Conservation (phyloP, 2,797 vertebrate genomes). For the Enteromius thamalakanensis region DNA sequence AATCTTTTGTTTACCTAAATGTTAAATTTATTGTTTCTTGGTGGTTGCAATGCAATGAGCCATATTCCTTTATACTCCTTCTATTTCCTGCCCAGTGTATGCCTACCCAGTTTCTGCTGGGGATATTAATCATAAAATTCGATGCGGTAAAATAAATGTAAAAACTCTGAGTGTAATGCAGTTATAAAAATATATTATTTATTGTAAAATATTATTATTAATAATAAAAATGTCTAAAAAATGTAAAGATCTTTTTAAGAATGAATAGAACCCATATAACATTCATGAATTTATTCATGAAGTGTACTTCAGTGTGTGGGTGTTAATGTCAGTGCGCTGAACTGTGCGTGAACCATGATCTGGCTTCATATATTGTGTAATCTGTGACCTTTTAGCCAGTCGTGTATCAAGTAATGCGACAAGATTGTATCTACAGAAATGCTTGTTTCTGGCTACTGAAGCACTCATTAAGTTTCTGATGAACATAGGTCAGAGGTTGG, state of each 20-base stretch:
- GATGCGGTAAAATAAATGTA: background rate
- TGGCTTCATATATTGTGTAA: background rate
- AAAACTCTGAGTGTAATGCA: background rate
- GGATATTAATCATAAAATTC: background rate
- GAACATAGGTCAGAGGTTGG: constrained; percentile 22
- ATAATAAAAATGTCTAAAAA: background rate
- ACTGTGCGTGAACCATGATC: background rate
- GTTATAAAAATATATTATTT: background rate
- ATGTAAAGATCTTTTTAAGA: background rate
- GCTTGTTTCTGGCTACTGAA: background rate
- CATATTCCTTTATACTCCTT: background rate
- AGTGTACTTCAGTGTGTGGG: background rate
- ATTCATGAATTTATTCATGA: background rate
- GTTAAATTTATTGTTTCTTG: background rate
- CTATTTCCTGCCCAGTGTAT: background rate
- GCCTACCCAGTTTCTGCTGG: background rate
- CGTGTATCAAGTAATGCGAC: constrained; percentile 15
- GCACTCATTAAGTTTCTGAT: background rate
- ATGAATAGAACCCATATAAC: background rate
- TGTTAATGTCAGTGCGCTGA: background rate
- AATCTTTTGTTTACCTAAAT: background rate
- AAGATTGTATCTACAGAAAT: background rate
- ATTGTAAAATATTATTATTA: no score
- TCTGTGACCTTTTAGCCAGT: background rate
- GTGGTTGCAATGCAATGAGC: background rate